Evolutionary conservation across 2,797 vertebrate genomes (phyloP).

Genomic region (Limnodromus scolopaceus): DNA sequence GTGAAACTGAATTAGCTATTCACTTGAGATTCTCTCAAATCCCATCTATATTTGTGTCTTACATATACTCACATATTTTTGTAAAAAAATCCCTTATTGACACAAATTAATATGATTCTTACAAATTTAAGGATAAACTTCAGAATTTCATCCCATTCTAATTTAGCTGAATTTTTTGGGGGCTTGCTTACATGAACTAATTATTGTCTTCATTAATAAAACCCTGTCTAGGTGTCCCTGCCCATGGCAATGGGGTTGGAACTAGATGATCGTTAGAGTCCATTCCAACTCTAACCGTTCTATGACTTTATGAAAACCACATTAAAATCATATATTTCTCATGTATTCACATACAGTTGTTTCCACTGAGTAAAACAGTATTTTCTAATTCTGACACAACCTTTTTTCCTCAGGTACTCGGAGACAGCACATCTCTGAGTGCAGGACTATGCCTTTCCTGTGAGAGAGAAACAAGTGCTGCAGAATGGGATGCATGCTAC

Average conservation of each 20-base stretch:
- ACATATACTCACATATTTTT: background rate
- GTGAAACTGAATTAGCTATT: background rate
- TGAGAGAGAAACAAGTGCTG: background rate
- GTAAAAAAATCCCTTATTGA: background rate
- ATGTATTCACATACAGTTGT: background rate
- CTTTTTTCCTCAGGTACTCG: background rate
- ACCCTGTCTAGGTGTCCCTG: background rate
- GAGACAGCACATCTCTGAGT: background rate
- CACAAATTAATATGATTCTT: background rate
- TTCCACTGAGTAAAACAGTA: background rate
- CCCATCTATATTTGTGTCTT: background rate
- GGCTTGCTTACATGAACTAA: rapidly evolving
- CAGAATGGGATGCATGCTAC: background rate
- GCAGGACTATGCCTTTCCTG: background rate
- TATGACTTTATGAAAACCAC: background rate
- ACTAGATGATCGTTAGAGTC: background rate
- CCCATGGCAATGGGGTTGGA: background rate
- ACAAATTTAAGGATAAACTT: background rate
- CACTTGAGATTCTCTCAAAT: background rate
- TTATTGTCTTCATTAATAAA: background rate
- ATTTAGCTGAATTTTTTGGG: background rate
- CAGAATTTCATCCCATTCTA: background rate
- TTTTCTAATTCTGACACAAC: background rate
- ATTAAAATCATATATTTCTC: background rate
- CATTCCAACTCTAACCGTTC: background rate